Base-by-base conservation (phyloP, 2,113 vertebrate species). In the Cygnus atratus region DNA sequence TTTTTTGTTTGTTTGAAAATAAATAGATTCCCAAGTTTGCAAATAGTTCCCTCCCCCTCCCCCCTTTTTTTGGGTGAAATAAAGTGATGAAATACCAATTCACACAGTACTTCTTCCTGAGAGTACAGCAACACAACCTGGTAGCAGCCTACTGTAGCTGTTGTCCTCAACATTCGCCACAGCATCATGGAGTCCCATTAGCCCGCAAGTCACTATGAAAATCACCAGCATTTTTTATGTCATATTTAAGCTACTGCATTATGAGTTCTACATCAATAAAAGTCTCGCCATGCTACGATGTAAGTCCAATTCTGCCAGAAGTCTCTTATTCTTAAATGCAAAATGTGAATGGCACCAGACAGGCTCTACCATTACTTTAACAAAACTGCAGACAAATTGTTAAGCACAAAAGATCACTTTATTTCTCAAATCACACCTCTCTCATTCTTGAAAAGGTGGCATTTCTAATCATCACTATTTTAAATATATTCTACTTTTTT, bases 361-460 rank as follows among this genome's bases (percentile, higher is more conserved):
- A 59, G 35, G 10, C 33, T 81, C 46, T 58, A 54, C 44, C 28
- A 21, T 50, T 61, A 78, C 28, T 82, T 48, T 71, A 94, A 94
- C 4, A 94, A 78, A 87, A 84, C 8, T 44, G 59, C 41, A 86
- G 54, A 92, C 57, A 90, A 86, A 61, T 61, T 77, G 63, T 91
- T 73, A 90, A 96, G 63, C 89, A 86, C 77, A 95, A 95, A 97
- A 94, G 52, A 95, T 94, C 58, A 88, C 86, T 96, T 96, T 95
- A 97, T 95, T 97, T 93, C 90, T 92, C 84, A 91, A 94, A 84
- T 87, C 31, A 83, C 80, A 95, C 52, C 87, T 82, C 43, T 90
- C 92, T 93, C 85, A 88, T 95, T 92, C 91, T 58, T 93, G 66
- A 87, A 95, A 87, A 95, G 91, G 74, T 92, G 84, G 86, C 58